Conservation (phyloP, 2,888 invertebrate species). For the Crematogaster levior region DNA sequence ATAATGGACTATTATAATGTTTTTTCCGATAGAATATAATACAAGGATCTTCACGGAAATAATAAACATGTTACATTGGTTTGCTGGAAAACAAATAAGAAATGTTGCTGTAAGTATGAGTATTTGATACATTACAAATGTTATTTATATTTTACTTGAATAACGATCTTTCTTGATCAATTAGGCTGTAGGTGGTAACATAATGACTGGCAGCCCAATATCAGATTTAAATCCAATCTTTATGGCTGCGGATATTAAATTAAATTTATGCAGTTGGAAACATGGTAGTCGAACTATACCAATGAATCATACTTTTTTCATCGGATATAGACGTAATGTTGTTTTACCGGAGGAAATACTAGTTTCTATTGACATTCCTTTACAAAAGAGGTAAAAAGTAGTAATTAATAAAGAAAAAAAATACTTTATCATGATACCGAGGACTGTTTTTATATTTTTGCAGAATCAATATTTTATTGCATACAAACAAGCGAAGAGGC, state of each 20-base stretch:
- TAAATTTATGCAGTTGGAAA: constrained; percentile 88
- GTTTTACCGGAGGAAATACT: constrained; percentile 92
- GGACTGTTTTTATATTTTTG: constrained; percentile 8
- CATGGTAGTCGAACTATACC: constrained; percentile 87
- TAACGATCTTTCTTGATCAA: constrained; percentile 18
- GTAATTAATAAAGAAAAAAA: constrained; percentile 15
- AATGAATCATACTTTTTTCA: constrained; percentile 93
- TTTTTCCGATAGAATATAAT: constrained; percentile 85
- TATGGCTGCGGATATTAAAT: constrained; percentile 90
- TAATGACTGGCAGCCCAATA: constrained; percentile 98
- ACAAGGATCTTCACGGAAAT: constrained; percentile 90
- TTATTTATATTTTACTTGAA: background rate
- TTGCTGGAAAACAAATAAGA: constrained; percentile 97
- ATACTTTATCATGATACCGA: background rate
- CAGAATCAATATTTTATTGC: constrained; percentile 92
- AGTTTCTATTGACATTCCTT: constrained; percentile 93
- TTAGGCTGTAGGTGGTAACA: constrained; percentile 95
- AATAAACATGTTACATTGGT: constrained; percentile 95
- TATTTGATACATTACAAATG: background rate
- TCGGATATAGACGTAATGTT: constrained; percentile 93
- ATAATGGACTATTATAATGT: constrained; percentile 27
- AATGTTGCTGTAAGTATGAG: constrained; percentile 91
- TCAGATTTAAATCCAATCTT: constrained; percentile 98
- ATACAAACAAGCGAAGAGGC: constrained; percentile 96
- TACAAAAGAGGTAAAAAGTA: constrained; percentile 75